Conservation (phyloP, 2,113 vertebrate genomes). For the Choloepus hoffmanni region DNA sequence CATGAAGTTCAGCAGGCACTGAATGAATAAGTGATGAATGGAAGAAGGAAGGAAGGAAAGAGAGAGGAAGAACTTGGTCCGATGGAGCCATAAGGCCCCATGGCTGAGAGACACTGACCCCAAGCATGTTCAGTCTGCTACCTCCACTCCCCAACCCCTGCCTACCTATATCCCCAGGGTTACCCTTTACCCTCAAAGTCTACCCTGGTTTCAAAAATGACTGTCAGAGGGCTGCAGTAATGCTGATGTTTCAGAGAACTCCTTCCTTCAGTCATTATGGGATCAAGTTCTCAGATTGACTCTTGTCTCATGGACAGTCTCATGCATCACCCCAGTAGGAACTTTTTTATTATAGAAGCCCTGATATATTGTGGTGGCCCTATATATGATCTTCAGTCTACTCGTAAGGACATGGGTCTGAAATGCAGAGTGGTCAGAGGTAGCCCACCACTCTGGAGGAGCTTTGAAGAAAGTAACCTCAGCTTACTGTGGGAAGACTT, state of each 20-base stretch:
- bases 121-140: fast-evolving
- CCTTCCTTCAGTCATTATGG: not conserved
- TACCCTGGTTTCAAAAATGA: not conserved
- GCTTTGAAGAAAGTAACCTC: not conserved
- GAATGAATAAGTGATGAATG: no score
- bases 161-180: no score
- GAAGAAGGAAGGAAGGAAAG: not conserved
- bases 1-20: not conserved
- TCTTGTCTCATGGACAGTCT: not conserved
- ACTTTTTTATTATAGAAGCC: not conserved
- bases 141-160: no score
- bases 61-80: not conserved
- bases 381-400: not conserved
- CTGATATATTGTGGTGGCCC: not conserved
- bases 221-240: not conserved
- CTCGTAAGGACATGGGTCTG: not conserved
- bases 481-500: not conserved
- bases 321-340: not conserved
- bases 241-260: fast-evolving
- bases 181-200: not conserved
- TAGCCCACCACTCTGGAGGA: not conserved
- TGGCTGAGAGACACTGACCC: not conserved
- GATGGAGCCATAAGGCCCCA: fast-evolving
- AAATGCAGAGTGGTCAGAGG: not conserved
- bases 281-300: not conserved